phyloP scores from a whole-genome alignment of 2,888 invertebrate species.

The Schrankia costaestrigalis region DNA sequence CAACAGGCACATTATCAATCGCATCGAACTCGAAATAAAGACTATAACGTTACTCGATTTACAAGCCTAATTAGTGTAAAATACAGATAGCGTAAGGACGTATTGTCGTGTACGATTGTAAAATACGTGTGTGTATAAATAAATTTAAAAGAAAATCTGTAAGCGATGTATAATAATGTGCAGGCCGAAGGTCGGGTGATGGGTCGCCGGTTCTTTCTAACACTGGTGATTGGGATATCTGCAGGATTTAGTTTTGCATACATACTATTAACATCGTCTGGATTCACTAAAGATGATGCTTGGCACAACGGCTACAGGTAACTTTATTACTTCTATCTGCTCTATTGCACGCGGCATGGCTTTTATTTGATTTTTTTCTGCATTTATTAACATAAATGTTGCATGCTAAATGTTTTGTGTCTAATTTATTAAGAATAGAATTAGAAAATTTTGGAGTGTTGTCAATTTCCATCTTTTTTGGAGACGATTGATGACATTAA shows the following conservation, averaged over 20 bases:
- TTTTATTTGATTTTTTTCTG: conserved; percentile 9
- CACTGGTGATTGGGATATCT: conserved; percentile 85
- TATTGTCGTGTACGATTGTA: conserved; percentile 25
- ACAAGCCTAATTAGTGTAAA: conserved; percentile 20
- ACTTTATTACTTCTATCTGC: conserved; percentile 37
- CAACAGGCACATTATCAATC: neutral
- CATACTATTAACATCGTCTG: conserved; percentile 82
- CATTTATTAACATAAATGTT: conserved; percentile 1
- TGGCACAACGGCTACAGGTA: conserved; percentile 77
- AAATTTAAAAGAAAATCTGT: conserved; percentile 22
- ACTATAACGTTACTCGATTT: too few species aligned
- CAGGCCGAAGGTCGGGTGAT: conserved; percentile 77
- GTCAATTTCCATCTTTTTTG: too few species aligned
- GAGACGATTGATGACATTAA: too few species aligned
- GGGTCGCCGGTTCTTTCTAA: conserved; percentile 85
- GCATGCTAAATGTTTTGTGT: neutral
- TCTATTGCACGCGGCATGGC: conserved; percentile 41
- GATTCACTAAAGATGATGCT: conserved; percentile 69
- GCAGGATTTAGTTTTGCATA: conserved; percentile 90
- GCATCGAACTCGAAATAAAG: too few species aligned
- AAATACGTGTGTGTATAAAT: conserved; percentile 13
- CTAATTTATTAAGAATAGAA: neutral
- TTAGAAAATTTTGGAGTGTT: too few species aligned
- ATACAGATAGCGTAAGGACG: conserved; percentile 22
- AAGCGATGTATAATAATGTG: conserved; percentile 38